Evolutionary conservation across 2,113 vertebrate genomes (phyloP).

Genomic region (Microtus pennsylvanicus): DNA sequence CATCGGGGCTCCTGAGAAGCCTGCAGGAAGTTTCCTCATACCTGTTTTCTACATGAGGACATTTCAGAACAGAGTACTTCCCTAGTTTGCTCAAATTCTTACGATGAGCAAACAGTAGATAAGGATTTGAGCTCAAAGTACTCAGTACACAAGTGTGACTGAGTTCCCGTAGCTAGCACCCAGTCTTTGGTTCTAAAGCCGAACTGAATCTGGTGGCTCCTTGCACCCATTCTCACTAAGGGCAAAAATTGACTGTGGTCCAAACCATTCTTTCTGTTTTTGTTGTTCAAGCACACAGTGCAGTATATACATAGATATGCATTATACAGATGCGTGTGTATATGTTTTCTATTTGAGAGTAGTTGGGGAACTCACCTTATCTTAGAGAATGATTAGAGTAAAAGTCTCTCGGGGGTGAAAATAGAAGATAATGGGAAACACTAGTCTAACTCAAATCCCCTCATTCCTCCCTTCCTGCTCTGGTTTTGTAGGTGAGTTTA

Average conservation of each 20-base stretch:
- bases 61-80: neutral
- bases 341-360: neutral
- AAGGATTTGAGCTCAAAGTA: conserved; percentile 17
- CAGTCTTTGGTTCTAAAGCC: neutral
- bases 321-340: neutral
- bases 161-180: neutral
- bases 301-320: neutral
- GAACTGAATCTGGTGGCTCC: neutral
- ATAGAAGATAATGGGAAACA: conserved; percentile 1
- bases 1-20: neutral
- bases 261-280: neutral
- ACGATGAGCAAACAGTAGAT: neutral
- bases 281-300: neutral
- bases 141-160: neutral
- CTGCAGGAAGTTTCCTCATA: neutral
- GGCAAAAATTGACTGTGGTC: too few species aligned
- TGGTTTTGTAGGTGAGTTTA: neutral
- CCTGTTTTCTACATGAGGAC: neutral
- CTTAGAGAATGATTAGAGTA: neutral
- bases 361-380: neutral
- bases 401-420: neutral
- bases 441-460: neutral
- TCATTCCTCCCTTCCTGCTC: neutral
- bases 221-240: neutral
- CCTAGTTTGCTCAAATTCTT: conserved; percentile 13